Conservation (phyloP, 2,888 invertebrate species). For the Watsonalla cultraria region DNA sequence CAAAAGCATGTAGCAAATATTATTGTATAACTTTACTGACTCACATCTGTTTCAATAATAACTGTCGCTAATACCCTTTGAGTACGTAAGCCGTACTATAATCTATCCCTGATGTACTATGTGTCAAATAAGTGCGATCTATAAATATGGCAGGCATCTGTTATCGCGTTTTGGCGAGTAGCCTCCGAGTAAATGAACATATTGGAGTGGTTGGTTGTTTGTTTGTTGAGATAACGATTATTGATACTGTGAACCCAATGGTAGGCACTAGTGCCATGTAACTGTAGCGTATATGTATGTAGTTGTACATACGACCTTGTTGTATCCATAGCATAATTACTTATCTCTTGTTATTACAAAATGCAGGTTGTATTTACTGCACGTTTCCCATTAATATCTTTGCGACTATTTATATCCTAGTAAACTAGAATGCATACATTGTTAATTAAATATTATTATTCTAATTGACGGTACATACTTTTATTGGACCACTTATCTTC, state of each 20-base stretch:
- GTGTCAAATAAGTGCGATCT: constrained; percentile 55
- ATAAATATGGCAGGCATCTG: constrained; percentile 36
- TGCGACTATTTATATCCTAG: constrained; percentile 26
- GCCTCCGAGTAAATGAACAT: constrained; percentile 55
- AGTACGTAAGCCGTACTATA: constrained; percentile 27
- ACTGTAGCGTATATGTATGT: constrained; percentile 16
- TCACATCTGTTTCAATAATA: constrained; percentile 35
- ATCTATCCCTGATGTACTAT: constrained; percentile 56
- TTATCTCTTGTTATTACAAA: background rate
- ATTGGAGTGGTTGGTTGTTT: constrained; percentile 52
- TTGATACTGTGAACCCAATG: constrained; percentile 50
- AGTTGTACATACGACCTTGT: constrained; percentile 27
- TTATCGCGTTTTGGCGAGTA: constrained; percentile 52
- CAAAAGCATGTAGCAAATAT: constrained; percentile 33
- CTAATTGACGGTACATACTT: constrained; percentile 16
- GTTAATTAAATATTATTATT: constrained; percentile 38
- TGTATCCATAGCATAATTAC: constrained; percentile 16
- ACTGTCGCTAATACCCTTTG: constrained; percentile 45
- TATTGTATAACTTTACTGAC: constrained; percentile 32
- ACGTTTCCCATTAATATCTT: constrained; percentile 24
- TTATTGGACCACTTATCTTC: constrained; percentile 3
- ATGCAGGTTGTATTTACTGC: constrained; percentile 26
- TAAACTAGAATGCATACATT: constrained; percentile 21
- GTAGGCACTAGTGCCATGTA: constrained; percentile 45
- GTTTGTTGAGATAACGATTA: constrained; percentile 52